These are phyloP conservation scores for Dolichopus griseipennis DNA, from an alignment of 2,888 invertebrate species.

Conservation along the genomic window DNA sequence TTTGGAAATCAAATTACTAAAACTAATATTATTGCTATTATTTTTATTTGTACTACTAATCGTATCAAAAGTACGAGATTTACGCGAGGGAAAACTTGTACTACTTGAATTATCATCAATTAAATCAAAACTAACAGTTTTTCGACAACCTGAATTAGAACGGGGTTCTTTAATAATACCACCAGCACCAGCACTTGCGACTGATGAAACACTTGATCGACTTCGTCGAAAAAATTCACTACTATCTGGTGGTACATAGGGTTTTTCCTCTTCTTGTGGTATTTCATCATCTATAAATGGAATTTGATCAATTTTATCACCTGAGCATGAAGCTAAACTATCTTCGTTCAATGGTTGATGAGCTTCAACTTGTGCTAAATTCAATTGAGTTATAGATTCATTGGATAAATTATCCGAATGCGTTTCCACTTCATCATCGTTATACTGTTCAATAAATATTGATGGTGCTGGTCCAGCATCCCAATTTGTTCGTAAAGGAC, in stretches of 20 bases:
- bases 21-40: conserved; percentile 8
- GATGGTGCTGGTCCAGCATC: conserved; percentile 33
- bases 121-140: conserved; percentile 43
- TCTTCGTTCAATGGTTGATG: conserved; percentile 42
- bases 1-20: conserved; percentile 17
- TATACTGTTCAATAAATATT: conserved; percentile 41
- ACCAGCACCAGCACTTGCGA: conserved; percentile 11
- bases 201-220: background rate
- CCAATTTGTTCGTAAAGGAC: conserved; percentile 26
- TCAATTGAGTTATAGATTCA: conserved; percentile 29
- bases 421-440: conserved; percentile 15
- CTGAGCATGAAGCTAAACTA: conserved; percentile 38
- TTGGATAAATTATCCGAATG: conserved; percentile 30
- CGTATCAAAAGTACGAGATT: conserved; percentile 36
- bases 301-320: conserved; percentile 36
- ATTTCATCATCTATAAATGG: conserved; percentile 45
- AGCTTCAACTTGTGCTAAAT: conserved; percentile 31
- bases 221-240: conserved; percentile 8
- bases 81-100: conserved; percentile 26
- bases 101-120: conserved; percentile 23
- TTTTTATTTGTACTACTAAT: conserved; percentile 27
- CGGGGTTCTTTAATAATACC: conserved; percentile 27
- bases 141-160: conserved; percentile 31
- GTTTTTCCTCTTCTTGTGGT: conserved; percentile 32
- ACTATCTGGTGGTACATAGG: conserved; percentile 25